Conservation (phyloP, 2,888 invertebrate genomes). For the Stenodera caucasica region DNA sequence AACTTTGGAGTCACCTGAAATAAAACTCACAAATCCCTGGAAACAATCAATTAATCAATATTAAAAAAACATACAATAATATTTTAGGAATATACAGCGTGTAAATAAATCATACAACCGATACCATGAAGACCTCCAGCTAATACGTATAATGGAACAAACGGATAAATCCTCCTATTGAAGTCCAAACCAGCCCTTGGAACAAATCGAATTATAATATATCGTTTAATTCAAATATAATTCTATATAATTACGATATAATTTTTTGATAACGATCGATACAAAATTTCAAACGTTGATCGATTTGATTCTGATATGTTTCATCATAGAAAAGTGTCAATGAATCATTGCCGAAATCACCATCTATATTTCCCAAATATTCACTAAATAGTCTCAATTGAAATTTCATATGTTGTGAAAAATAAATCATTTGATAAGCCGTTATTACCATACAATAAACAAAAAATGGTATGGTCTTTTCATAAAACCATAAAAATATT, state of each 20-base stretch:
- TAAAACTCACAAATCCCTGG: too few species aligned
- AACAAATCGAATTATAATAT: neutral
- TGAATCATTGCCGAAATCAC: neutral
- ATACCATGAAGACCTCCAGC: neutral
- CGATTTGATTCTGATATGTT: neutral
- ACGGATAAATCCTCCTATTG: neutral
- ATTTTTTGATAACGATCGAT: neutral
- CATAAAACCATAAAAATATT: neutral
- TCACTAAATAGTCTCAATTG: neutral
- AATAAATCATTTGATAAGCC: neutral
- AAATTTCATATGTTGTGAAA: neutral
- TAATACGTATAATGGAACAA: neutral
- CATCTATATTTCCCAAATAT: neutral
- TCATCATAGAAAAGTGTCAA: neutral
- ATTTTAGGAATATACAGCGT: neutral
- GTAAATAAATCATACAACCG: neutral
- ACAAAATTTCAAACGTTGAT: neutral
- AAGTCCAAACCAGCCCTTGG: neutral
- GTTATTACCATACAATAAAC: neutral
- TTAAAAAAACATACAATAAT: too few species aligned
- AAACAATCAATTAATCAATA: too few species aligned
- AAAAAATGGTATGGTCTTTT: neutral
- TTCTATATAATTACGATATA: too few species aligned
- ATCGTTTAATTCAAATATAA: neutral
- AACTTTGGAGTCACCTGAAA: too few species aligned